Conservation (phyloP, 2,113 vertebrate genomes). For the Choloepus hoffmanni region DNA sequence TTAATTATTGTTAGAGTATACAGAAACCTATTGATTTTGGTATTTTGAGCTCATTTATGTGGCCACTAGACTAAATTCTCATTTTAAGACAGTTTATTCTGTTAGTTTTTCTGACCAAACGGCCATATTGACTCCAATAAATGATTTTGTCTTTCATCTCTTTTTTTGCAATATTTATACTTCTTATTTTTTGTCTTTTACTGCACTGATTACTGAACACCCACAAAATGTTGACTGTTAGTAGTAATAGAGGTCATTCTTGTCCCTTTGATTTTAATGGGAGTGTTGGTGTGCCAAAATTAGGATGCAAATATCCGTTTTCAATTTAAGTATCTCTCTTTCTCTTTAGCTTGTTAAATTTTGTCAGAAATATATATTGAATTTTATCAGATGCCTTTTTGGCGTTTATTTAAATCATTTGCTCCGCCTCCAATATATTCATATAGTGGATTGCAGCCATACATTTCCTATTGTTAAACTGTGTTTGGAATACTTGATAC, state of each 20-base stretch:
- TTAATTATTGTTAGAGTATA: conserved; percentile 20
- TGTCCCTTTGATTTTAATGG: not conserved
- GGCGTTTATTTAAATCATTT: conserved; percentile 27
- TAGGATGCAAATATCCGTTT: not conserved
- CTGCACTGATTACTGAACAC: not conserved
- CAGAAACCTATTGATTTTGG: conserved; percentile 25
- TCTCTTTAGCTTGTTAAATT: not conserved
- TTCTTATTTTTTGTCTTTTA: not conserved
- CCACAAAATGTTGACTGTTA: not conserved
- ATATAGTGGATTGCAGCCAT: not conserved
- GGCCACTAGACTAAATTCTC: not conserved
- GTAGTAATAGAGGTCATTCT: not conserved
- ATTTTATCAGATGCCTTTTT: conserved; percentile 44
- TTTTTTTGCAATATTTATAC: not conserved
- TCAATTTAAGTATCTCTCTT: not conserved
- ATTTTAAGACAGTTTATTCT: conserved; percentile 11
- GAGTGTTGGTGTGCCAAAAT: not conserved
- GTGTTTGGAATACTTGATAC: conserved; percentile 14
- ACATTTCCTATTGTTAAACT: conserved; percentile 16
- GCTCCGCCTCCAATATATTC: not conserved
- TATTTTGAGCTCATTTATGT: conserved; percentile 3
- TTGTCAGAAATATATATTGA: conserved; percentile 22
- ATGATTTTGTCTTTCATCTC: not conserved
- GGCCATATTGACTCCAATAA: not conserved
- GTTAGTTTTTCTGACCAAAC: conserved; percentile 30